Evolutionary conservation across 2,888 invertebrate species (phyloP).

Genomic region (Cantharis flavilabris): DNA sequence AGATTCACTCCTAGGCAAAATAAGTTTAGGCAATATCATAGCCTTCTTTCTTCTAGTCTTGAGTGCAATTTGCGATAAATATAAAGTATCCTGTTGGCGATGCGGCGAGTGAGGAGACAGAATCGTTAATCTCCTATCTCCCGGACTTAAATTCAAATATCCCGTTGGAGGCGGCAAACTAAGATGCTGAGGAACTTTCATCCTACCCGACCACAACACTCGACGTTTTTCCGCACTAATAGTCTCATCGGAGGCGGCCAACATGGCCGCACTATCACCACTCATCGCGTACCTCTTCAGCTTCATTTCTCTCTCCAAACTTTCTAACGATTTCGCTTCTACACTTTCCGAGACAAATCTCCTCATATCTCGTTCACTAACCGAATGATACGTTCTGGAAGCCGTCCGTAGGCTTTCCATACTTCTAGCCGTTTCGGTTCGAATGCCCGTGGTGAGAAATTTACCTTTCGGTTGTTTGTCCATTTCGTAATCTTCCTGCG

Average conservation of each 20-base stretch:
- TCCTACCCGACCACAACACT: conserved; percentile 70
- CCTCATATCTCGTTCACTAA: conserved; percentile 70
- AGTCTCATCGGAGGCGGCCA: conserved; percentile 49
- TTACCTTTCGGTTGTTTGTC: conserved; percentile 59
- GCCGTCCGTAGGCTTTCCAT: conserved; percentile 72
- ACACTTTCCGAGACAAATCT: conserved; percentile 53
- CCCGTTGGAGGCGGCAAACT: conserved; percentile 71
- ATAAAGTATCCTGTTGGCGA: conserved; percentile 68
- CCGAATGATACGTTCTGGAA: conserved; percentile 64
- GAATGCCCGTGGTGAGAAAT: conserved; percentile 59
- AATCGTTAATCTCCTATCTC: conserved; percentile 72
- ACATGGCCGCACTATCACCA: conserved; percentile 61
- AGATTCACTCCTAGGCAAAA: conserved; percentile 76
- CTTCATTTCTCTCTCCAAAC: conserved; percentile 60
- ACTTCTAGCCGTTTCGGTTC: conserved; percentile 67
- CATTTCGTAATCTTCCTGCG: conserved; percentile 70
- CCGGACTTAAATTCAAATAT: conserved; percentile 58
- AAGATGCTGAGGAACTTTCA: conserved; percentile 68
- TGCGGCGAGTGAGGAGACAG: conserved; percentile 80
- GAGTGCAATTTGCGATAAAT: conserved; percentile 61
- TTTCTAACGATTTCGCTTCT: conserved; percentile 67
- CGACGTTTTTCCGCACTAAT: conserved; percentile 68
- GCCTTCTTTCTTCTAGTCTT: conserved; percentile 69
- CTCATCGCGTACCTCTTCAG: conserved; percentile 65
- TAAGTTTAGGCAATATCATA: conserved; percentile 74